phyloP scores from a whole-genome alignment of 2,797 vertebrate species.

The Enteromius treurensis region DNA sequence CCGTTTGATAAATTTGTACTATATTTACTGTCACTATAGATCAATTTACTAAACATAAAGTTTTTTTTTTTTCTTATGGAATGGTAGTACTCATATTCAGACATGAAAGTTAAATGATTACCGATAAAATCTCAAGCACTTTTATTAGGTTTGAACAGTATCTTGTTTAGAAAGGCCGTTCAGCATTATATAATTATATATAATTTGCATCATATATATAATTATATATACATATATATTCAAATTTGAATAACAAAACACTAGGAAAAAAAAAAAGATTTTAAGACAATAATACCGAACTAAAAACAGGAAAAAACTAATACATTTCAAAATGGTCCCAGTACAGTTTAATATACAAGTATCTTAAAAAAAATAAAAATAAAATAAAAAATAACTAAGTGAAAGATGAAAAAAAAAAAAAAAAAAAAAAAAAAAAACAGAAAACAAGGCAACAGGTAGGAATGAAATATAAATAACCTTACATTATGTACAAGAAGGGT shows the following conservation, averaged over 20 bases:
- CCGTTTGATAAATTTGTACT: neutral
- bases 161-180: constrained; percentile 82
- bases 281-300: constrained; percentile 77
- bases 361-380: constrained; percentile 38
- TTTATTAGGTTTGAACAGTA: constrained; percentile 83
- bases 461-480: constrained; percentile 84
- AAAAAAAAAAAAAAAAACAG: constrained; percentile 47
- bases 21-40: neutral
- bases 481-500: constrained; percentile 80
- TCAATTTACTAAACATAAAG: neutral
- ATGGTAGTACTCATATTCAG: neutral
- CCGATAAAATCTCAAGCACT: constrained; percentile 82
- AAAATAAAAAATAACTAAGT: constrained; percentile 46
- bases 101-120: neutral
- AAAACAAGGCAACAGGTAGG: constrained; percentile 72
- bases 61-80: neutral
- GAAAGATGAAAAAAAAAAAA: constrained; percentile 6
- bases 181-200: constrained; percentile 86
- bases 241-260: constrained; percentile 83
- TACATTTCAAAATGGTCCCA: constrained; percentile 81
- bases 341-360: constrained; percentile 78
- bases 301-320: constrained; percentile 62
- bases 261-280: constrained; percentile 73
- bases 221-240: constrained; percentile 81
- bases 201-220: constrained; percentile 81